Conservation (phyloP, 2,797 vertebrate species). For the Acridotheres tristis region DNA sequence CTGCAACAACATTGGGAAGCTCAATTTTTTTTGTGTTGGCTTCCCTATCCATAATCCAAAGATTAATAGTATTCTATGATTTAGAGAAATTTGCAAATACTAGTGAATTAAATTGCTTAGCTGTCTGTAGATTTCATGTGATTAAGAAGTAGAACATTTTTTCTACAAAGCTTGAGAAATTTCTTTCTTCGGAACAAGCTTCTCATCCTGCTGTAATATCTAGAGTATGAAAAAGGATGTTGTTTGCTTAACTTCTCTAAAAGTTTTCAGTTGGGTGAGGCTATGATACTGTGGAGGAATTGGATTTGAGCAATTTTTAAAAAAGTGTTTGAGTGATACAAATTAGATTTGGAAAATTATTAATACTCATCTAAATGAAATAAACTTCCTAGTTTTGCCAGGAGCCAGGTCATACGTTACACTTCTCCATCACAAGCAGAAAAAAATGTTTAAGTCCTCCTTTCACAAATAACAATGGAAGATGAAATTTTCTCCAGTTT, state of each 20-base stretch:
- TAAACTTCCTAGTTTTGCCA: neutral
- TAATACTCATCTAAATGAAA: slow-evolving; percentile 18
- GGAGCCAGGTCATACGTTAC: neutral
- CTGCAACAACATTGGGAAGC: neutral
- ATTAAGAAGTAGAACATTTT: neutral
- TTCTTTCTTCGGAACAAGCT: neutral
- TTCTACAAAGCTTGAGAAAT: neutral
- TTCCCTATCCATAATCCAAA: neutral
- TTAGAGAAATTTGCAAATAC: neutral
- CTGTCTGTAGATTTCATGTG: neutral
- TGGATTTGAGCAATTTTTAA: neutral
- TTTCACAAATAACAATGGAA: neutral
- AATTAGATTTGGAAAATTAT: neutral
- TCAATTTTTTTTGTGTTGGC: neutral
- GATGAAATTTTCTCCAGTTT: neutral
- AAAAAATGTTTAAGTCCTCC: neutral
- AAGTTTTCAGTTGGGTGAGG: neutral
- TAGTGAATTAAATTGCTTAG: neutral
- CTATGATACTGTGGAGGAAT: neutral
- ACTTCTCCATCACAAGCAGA: neutral
- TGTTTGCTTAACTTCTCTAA: neutral
- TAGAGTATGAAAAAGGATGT: neutral
- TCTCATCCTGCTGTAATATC: neutral
- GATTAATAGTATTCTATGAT: neutral
- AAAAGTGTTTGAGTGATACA: neutral